These are phyloP conservation scores for Temnothorax curvispinosus DNA, from an alignment of 1,140 invertebrate genomes.

Conservation along the genomic window DNA sequence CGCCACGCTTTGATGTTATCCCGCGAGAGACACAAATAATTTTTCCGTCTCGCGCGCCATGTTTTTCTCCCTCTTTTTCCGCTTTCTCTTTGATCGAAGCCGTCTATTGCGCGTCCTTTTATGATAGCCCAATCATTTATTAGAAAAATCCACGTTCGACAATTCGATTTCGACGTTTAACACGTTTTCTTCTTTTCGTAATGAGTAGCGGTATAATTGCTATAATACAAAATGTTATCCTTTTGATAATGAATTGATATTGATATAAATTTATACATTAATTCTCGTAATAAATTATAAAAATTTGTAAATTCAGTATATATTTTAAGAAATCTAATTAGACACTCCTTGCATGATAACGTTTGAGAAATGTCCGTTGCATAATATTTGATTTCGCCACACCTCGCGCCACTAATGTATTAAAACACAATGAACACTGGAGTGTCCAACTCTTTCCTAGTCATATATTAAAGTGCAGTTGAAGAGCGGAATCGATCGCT, in stretches of 20 bases:
- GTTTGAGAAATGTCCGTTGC: not conserved
- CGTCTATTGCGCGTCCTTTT: not conserved
- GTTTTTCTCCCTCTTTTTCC: not conserved
- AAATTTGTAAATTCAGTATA: not conserved
- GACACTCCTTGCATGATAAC: not conserved
- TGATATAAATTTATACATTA: not conserved
- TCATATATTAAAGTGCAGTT: slow-evolving; percentile 3
- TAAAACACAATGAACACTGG: slow-evolving; percentile 4
- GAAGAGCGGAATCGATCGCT: not conserved
- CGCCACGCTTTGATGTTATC: slow-evolving; percentile 13
- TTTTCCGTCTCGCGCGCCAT: not conserved
- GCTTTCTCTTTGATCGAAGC: not conserved
- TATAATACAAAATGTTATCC: not conserved
- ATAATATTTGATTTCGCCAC: slow-evolving; percentile 46
- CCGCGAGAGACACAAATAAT: slow-evolving; percentile 40
- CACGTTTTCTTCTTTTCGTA: not conserved
- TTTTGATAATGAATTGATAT: not conserved
- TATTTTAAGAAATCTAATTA: not conserved
- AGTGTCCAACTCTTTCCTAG: not conserved
- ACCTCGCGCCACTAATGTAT: slow-evolving; percentile 31
- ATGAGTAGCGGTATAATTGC: not conserved
- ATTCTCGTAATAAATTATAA: not conserved
- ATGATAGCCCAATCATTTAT: not conserved
- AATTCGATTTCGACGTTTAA: not conserved
- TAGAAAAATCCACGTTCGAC: not conserved